Evolutionary conservation across 2,797 vertebrate species (phyloP), one percentile per base, ranked within the genome.

Genomic region (Pseudochromis fuscus): DNA sequence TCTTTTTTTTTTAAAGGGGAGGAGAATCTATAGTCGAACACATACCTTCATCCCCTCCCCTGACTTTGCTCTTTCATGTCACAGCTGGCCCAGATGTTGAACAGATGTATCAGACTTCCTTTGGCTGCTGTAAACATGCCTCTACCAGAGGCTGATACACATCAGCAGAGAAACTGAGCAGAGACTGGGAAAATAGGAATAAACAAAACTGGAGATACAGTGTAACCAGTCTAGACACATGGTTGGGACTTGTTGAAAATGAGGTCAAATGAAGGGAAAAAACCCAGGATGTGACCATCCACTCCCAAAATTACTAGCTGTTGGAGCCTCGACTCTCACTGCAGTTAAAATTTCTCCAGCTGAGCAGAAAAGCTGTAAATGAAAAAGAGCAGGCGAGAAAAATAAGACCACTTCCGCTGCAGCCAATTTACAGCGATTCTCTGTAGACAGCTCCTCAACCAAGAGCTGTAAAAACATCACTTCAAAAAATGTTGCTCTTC

Each of bases 91-190:
- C 92, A 95, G 90, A 93, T 94, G 92, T 88, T 83, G 45, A 86
- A 88, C 92, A 95, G 93, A 94, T 94, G 94, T 88, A 65, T 68
- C 53, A 76, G 62, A 89, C 77, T 85, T 91, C 79, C 82, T 72
- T 50, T 75, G 75, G 38, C 60, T 85, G 74, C 88, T 85, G 75
- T 86, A 85, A 92, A 88, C 86, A 86, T 1, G 44, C 51, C 62
- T 66, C 50, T 19, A 77, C 67, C 71, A 80, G 69, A 81, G 64
- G 61, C 69, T 53, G 77, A 89, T 76, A 69, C 67, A 77, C 65
- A 87, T 83, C 64, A 27, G 71, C 76, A 37, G 49, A 75, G 48
- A 79, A 75, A 68, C 21, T 56, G 57, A 81, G 60, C 60, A 75
- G 64, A 79, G 68, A 71, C 37, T 31, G 38, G 51, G 55, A 71